Evolutionary conservation across 2,888 invertebrate species (phyloP).

Genomic region (Hirtodrosophila confusa): DNA sequence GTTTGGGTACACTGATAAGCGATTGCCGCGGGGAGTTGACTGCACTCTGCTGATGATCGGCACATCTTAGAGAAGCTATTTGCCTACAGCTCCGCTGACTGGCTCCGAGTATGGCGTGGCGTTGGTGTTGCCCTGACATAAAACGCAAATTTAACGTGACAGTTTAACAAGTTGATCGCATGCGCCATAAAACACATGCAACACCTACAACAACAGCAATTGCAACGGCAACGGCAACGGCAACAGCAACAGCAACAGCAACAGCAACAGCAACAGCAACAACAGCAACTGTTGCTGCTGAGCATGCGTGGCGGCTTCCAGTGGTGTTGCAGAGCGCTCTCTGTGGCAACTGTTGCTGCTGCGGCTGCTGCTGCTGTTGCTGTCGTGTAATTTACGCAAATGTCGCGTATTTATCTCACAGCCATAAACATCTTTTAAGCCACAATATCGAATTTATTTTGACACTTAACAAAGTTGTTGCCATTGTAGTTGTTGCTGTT

Average conservation of each 20-base stretch:
- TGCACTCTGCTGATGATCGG: conserved; percentile 68
- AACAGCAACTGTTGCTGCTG: conserved; percentile 40
- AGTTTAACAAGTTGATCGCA: conserved; percentile 78
- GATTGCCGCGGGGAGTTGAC: conserved; percentile 57
- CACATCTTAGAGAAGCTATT: conserved; percentile 57
- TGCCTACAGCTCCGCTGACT: conserved; percentile 2
- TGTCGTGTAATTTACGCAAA: conserved; percentile 80
- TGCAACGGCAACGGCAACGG: conserved; percentile 26
- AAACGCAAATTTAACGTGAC: conserved; percentile 81
- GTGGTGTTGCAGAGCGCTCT: conserved; percentile 38
- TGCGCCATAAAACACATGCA: conserved; percentile 80
- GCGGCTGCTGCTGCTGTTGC: conserved; percentile 41
- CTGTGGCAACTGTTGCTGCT: conserved; percentile 26
- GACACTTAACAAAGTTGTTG: conserved; percentile 79
- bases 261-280: conserved; percentile 23
- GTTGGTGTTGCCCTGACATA: conserved; percentile 52
- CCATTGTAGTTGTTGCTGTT: conserved; percentile 24
- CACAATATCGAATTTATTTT: conserved; percentile 80
- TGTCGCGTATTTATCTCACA: conserved; percentile 77
- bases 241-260: conserved; percentile 20
- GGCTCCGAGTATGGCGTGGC: not conserved
- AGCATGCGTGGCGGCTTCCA: conserved; percentile 73
- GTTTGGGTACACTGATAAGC: conserved; percentile 57
- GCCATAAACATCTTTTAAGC: conserved; percentile 80
- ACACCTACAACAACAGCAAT: conserved; percentile 68